phyloP scores from a whole-genome alignment of 2,888 invertebrate species.

The Ectropis crepuscularia region DNA sequence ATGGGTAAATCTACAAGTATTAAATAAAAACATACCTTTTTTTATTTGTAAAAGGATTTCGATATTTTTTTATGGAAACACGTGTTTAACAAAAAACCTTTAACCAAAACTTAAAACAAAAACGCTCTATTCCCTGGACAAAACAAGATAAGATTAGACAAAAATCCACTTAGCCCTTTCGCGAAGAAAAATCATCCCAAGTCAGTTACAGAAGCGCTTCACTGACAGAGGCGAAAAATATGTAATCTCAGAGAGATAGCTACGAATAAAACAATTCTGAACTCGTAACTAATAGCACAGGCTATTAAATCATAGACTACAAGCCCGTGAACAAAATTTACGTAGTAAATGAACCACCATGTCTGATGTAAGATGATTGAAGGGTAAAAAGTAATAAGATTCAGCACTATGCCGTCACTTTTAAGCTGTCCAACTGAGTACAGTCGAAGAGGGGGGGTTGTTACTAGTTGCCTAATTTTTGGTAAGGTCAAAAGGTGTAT shows the following conservation, averaged over 20 bases:
- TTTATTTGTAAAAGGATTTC: not conserved
- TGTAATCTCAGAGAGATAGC: not conserved
- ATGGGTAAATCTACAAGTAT: too few species aligned
- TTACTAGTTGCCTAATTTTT: too few species aligned
- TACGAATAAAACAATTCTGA: not conserved
- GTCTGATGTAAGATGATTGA: too few species aligned
- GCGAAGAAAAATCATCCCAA: slow-evolving; percentile 25
- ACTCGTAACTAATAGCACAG: not conserved
- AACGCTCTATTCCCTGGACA: slow-evolving; percentile 24
- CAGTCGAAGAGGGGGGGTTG: too few species aligned
- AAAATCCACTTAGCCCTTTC: slow-evolving; percentile 25
- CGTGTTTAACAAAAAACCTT: not conserved
- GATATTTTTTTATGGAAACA: not conserved
- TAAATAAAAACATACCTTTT: too few species aligned
- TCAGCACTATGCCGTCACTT: too few species aligned
- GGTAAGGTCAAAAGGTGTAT: too few species aligned
- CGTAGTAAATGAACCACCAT: too few species aligned
- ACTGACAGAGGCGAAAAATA: slow-evolving; percentile 10
- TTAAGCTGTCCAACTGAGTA: too few species aligned
- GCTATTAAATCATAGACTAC: too few species aligned
- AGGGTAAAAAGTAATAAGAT: too few species aligned
- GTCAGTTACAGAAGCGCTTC: slow-evolving; percentile 25
- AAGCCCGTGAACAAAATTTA: too few species aligned
- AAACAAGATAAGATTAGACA: slow-evolving; percentile 33
- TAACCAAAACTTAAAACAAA: slow-evolving; percentile 19